These are phyloP conservation scores for Dicaeum eximium DNA, from an alignment of 2,113 vertebrate genomes.

Conservation along the genomic window DNA sequence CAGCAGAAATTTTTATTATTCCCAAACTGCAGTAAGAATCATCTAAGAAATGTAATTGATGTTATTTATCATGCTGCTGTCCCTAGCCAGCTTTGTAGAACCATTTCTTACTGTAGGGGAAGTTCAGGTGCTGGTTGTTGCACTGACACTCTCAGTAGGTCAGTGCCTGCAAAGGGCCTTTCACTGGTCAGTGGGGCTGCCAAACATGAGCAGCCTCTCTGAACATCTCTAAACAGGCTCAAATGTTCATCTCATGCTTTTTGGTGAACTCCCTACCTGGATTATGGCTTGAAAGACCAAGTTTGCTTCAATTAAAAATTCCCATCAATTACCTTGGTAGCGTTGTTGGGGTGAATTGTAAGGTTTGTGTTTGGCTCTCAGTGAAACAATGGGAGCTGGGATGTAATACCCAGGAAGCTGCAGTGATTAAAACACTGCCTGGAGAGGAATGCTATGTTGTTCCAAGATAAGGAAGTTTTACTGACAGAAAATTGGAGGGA, in stretches of 20 bases:
- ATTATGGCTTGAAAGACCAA: not conserved
- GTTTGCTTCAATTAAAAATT: not conserved
- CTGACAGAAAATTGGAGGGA: not conserved
- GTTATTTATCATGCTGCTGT: not conserved
- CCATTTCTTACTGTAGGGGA: not conserved
- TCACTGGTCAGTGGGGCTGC: not conserved
- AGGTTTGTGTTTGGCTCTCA: not conserved
- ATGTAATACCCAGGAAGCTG: not conserved
- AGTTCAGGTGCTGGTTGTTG: not conserved
- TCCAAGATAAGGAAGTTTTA: not conserved
- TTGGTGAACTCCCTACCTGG: not conserved
- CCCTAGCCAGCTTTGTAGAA: not conserved
- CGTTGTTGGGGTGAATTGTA: not conserved
- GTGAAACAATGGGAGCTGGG: not conserved
- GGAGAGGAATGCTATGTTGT: not conserved
- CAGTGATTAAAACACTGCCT: not conserved
- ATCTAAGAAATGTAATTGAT: not conserved
- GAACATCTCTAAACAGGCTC: not conserved
- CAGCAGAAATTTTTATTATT: not conserved
- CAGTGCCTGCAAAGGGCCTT: not conserved
- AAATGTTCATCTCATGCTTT: not conserved
- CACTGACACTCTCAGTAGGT: not conserved
- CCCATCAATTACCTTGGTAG: not conserved
- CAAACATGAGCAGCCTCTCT: not conserved
- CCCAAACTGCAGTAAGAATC: not conserved